Evolutionary conservation across 2,797 vertebrate genomes (phyloP), one percentile per base, ranked within the genome.

Genomic region (Iguana delicatissima): DNA sequence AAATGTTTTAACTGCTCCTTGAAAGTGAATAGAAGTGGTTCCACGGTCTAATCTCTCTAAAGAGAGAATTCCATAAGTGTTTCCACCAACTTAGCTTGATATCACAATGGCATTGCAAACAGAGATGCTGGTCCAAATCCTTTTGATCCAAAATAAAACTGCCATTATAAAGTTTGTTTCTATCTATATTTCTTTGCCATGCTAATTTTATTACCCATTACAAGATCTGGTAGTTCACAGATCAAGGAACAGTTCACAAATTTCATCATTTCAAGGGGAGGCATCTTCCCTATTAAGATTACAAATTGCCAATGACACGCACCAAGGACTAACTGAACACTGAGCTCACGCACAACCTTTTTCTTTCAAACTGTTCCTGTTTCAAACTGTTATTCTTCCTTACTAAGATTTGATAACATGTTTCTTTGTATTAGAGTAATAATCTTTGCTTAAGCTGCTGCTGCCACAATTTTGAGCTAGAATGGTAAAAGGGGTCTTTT

Each of bases 361-460:
- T 91, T 86, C 91, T 82, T 91, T 81, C n/a, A 91, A 80, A 74
- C 12, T 88, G 76, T 92, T 72, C 42, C 57, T 76, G 38, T 9
- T 42, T 74, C 64, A 88, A 91, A 84, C 91, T 76, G 79, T 93
- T 88, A 89, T 84, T 79, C 91, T 80, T 92, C 79, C 83, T 55
- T 80, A 42, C 72, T 83, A 67, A 69, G 18, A 73, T 59, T 57
- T 84, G 81, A 72, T 42, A 91, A 85, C 84, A 92, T 88, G 62
- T 72, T 88, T 46, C 42, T 81, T 87, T 80, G 50, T 90, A 90
- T 0, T 84, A 79, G 87, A 93, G 92, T 73, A 80, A 91, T 80
- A 94, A 91, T 86, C 90, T 92, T 83, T 89, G 91, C 93, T 95
- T 93, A 93, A 92, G 67, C 92, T 88, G 80, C 82, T 82, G 55